Percentiles rank a stretch among this genome's conserved stretches.
phyloP scores from a whole-genome alignment of 2,888 invertebrate species.

The Hypercompe scribonia region DNA sequence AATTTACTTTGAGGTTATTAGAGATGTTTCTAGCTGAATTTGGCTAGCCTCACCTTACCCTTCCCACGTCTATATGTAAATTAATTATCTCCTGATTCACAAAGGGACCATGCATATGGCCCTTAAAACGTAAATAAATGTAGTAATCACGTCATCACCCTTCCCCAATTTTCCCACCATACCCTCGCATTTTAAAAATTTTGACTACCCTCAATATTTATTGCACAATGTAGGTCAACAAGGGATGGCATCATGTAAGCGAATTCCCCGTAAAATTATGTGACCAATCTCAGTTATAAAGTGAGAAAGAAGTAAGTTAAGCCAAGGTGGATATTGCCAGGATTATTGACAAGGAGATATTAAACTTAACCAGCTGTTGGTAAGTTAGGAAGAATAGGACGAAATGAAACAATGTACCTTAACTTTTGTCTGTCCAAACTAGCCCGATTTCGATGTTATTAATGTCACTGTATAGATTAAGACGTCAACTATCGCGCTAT shows the following conservation, averaged over 20 bases:
- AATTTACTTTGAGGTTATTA: neutral
- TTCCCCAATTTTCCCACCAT: conserved; percentile 38
- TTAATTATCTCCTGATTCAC: conserved; percentile 47
- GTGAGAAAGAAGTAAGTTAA: conserved; percentile 1
- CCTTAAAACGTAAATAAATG: conserved; percentile 24
- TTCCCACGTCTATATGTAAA: conserved; percentile 37
- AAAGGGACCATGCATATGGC: conserved; percentile 23
- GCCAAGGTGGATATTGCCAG: neutral
- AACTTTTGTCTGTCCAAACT: conserved; percentile 39
- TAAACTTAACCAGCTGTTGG: neutral
- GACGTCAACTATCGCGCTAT: conserved; percentile 28
- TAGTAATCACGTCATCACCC: conserved; percentile 40
- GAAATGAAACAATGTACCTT: conserved; percentile 24
- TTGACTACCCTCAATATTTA: conserved; percentile 24
- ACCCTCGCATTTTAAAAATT: conserved; percentile 29
- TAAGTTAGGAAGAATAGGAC: conserved; percentile 1
- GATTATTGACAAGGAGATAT: neutral
- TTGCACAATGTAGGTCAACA: conserved; percentile 30
- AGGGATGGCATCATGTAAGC: neutral
- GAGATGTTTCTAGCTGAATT: neutral
- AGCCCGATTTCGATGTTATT: conserved; percentile 36
- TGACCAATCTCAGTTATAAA: conserved; percentile 21
- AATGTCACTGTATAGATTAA: conserved; percentile 37
- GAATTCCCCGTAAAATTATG: neutral
- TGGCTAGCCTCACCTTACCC: conserved; percentile 47